Evolutionary conservation across 2,797 vertebrate species (phyloP).

Genomic region (Mastacembelus armatus): DNA sequence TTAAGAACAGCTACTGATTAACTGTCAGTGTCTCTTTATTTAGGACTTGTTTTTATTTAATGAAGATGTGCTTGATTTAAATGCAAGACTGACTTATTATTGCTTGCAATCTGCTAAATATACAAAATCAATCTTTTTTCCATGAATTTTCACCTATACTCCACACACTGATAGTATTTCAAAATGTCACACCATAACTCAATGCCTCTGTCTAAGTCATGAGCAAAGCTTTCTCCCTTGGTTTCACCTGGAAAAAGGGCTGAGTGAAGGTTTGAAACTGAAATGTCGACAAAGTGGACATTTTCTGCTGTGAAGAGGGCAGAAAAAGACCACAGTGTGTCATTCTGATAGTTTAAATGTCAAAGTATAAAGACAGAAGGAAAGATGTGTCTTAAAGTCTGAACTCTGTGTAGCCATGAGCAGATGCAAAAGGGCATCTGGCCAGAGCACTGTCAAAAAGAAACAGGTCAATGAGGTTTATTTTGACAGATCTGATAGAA

Average conservation of each 20-base stretch:
- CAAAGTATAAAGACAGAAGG: slow-evolving; percentile 33
- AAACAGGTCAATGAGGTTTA: slow-evolving; percentile 40
- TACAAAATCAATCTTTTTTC: too few species aligned
- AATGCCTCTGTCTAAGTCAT: too few species aligned
- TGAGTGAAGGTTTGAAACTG: slow-evolving; percentile 14
- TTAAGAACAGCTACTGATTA: too few species aligned
- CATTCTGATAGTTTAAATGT: slow-evolving; percentile 52
- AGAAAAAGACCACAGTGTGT: slow-evolving; percentile 9
- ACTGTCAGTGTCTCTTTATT: too few species aligned
- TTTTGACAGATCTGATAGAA: slow-evolving; percentile 37
- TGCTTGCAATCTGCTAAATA: too few species aligned
- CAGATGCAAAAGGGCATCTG: slow-evolving; percentile 60
- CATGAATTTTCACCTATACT: too few species aligned
- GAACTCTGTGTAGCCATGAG: slow-evolving; percentile 33
- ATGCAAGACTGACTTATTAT: too few species aligned
- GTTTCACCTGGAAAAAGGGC: background rate
- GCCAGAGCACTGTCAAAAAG: slow-evolving; percentile 48
- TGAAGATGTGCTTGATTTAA: too few species aligned
- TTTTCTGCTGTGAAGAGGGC: slow-evolving; percentile 12
- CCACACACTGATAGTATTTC: too few species aligned
- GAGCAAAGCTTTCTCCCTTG: background rate
- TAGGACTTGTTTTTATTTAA: too few species aligned
- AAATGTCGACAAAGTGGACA: background rate
- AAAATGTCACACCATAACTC: too few species aligned
- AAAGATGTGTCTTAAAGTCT: slow-evolving; percentile 8